Evolutionary conservation across 2,888 invertebrate species (phyloP).

Genomic region (Schizotus pectinicornis): DNA sequence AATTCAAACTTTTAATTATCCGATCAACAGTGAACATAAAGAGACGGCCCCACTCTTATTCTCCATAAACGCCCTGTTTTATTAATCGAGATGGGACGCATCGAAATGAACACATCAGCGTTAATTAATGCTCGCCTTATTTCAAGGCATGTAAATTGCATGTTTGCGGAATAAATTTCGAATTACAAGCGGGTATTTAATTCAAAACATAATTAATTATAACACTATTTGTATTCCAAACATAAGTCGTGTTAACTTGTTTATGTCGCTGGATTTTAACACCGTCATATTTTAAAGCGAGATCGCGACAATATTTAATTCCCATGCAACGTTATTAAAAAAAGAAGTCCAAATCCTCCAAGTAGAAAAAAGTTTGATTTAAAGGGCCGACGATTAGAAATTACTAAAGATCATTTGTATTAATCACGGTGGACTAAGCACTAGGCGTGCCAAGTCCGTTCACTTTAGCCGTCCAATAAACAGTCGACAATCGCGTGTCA

Average conservation of each 20-base stretch:
- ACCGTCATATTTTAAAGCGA: conserved; percentile 20
- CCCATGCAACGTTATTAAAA: too few species aligned
- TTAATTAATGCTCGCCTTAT: conserved; percentile 31
- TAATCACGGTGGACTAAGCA: too few species aligned
- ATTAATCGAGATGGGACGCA: conserved; percentile 16
- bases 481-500: too few species aligned
- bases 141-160: conserved; percentile 30
- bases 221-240: conserved; percentile 30
- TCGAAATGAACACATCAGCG: conserved; percentile 20
- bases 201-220: conserved; percentile 28
- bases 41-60: conserved; percentile 16
- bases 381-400: too few species aligned
- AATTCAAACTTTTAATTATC: conserved; percentile 13
- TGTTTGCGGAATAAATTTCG: conserved; percentile 31
- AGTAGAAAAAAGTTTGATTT: too few species aligned
- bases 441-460: too few species aligned
- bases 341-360: too few species aligned
- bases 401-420: too few species aligned
- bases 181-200: conserved; percentile 28
- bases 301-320: too few species aligned
- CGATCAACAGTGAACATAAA: not conserved
- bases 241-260: conserved; percentile 31
- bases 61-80: conserved; percentile 4
- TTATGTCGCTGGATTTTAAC: conserved; percentile 27
- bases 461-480: too few species aligned